Evolutionary conservation across 2,888 invertebrate genomes (phyloP).

Genomic region (Toxonevra muliebris): DNA sequence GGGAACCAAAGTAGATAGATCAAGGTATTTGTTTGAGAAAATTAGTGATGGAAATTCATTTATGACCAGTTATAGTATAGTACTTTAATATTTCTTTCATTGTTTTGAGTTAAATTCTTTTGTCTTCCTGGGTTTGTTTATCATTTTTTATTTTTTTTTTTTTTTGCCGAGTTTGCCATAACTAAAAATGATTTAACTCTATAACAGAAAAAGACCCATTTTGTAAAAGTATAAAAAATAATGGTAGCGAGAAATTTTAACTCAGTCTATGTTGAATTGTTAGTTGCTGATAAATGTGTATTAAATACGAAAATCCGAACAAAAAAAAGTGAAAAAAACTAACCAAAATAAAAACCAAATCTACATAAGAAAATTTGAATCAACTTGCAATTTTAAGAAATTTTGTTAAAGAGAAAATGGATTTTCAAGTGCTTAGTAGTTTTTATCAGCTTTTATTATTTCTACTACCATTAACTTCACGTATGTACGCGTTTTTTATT

Average conservation of each 20-base stretch:
- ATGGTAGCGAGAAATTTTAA: slow-evolving; percentile 33
- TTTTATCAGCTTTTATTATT: slow-evolving; percentile 36
- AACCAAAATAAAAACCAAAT: background rate
- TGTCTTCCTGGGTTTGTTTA: too few species aligned
- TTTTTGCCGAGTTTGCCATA: background rate
- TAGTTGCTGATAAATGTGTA: slow-evolving; percentile 28
- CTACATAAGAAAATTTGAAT: too few species aligned
- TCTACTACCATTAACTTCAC: slow-evolving; percentile 37
- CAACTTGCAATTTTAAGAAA: background rate
- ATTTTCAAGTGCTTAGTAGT: slow-evolving; percentile 35
- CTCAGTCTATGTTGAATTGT: slow-evolving; percentile 39
- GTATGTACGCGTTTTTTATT: too few species aligned
- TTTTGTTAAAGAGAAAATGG: too few species aligned
- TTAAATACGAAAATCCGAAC: slow-evolving; percentile 12
- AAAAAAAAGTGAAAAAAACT: background rate
- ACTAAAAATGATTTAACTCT: background rate
- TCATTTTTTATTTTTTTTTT: too few species aligned
- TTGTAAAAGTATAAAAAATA: slow-evolving; percentile 41
- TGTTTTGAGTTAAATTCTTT: too few species aligned
- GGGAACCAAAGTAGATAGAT: too few species aligned
- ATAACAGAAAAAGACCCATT: slow-evolving; percentile 20
- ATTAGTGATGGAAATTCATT: too few species aligned
- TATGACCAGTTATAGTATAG: too few species aligned
- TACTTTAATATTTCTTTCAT: too few species aligned
- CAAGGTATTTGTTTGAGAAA: too few species aligned